These are phyloP conservation scores for Gavialis gangeticus DNA, from an alignment of 2,113 vertebrate genomes.

Conservation along the genomic window DNA sequence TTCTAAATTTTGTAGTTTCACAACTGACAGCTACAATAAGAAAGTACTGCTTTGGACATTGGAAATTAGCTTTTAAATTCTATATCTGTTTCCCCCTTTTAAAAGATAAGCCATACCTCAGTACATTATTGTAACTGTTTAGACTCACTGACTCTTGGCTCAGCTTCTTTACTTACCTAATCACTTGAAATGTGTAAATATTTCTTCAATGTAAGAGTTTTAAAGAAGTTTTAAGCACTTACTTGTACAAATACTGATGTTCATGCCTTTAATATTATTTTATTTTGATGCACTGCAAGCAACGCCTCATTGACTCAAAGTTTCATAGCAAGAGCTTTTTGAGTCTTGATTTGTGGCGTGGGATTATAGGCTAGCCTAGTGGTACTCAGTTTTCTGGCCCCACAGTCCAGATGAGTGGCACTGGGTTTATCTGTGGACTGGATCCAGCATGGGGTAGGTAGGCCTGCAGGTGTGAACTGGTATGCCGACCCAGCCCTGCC, in stretches of 20 bases:
- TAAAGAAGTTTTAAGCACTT: neutral
- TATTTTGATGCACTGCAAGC: neutral
- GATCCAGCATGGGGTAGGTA: no score
- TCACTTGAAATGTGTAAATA: conserved; percentile 1
- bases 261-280: neutral
- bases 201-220: neutral
- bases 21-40: neutral
- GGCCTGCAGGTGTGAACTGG: no score
- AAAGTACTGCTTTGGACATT: neutral
- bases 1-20: neutral
- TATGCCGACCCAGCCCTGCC: no score
- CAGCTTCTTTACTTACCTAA: conserved; percentile 15
- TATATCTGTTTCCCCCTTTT: neutral
- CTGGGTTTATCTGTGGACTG: no score
- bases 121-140: neutral
- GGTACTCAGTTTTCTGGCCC: no score
- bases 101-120: neutral
- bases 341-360: conserved; percentile 26
- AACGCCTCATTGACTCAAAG: neutral
- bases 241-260: neutral
- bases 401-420: no score
- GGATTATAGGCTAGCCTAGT: neutral
- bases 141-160: neutral
- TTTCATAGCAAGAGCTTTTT: neutral
- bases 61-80: neutral